Conservation (phyloP, 2,797 vertebrate genomes). For the Pempheris klunzingeri region DNA sequence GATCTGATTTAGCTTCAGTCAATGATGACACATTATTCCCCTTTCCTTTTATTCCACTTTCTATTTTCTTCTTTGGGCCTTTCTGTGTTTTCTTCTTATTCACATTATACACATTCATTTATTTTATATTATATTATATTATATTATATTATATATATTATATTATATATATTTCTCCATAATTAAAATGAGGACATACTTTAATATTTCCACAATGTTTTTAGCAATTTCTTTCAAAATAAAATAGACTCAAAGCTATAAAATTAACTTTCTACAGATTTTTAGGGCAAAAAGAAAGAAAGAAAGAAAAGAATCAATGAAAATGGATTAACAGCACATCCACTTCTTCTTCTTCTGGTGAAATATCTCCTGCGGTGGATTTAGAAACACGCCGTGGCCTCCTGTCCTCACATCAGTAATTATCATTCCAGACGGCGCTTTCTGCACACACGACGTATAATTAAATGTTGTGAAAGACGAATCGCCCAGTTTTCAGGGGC, state of each 20-base stretch:
- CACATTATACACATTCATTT: background rate
- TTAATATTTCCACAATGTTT: background rate
- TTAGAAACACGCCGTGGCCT: background rate
- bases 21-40: too few species aligned
- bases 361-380: background rate
- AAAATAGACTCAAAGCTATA: background rate
- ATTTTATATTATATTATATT: too few species aligned
- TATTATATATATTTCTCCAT: background rate
- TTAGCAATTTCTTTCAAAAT: background rate
- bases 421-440: conserved; percentile 10
- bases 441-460: background rate
- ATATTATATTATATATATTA: too few species aligned
- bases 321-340: too few species aligned
- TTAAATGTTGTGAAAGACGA: conserved; percentile 18
- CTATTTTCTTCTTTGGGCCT: too few species aligned
- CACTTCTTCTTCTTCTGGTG: background rate
- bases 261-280: background rate
- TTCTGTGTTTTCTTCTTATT: too few species aligned
- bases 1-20: too few species aligned
- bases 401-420: conserved; percentile 13
- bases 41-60: too few species aligned
- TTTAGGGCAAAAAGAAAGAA: too few species aligned
- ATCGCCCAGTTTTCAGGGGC: background rate
- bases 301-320: background rate
- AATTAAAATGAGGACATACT: background rate